Conservation (phyloP, 1,140 invertebrate species). For the Pseudomyrmex dendroicus region DNA sequence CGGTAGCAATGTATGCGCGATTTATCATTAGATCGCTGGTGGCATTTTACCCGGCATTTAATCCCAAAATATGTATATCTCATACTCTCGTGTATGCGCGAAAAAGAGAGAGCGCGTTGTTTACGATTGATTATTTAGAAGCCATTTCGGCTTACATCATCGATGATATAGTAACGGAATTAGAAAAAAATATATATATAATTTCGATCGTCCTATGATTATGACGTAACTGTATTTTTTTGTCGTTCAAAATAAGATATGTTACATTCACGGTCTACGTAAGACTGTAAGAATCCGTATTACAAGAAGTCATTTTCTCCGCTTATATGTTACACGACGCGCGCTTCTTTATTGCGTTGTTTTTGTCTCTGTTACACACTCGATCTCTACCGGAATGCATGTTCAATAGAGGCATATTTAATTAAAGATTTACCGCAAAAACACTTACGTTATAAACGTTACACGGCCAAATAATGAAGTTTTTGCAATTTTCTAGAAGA, state of each 20-base stretch:
- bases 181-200: neutral
- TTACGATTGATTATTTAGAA: slow-evolving; percentile 46
- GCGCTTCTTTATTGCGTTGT: neutral
- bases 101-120: neutral
- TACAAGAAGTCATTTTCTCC: neutral
- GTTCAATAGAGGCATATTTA: slow-evolving; percentile 17
- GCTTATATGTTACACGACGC: neutral
- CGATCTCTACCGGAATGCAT: neutral
- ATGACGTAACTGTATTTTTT: neutral
- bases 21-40: slow-evolving; percentile 11
- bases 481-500: neutral
- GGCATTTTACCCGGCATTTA: slow-evolving; percentile 33
- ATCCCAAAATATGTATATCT: neutral
- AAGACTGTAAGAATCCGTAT: slow-evolving; percentile 11
- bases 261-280: neutral
- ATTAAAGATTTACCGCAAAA: slow-evolving; percentile 33
- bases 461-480: neutral
- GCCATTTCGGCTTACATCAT: neutral
- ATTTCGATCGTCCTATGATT: neutral
- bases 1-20: neutral
- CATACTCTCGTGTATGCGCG: neutral
- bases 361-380: slow-evolving; percentile 18
- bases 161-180: slow-evolving; percentile 1
- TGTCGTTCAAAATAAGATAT: neutral
- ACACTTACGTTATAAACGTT: neutral